Percentiles rank a stretch among this genome's conserved stretches.
Evolutionary conservation across 1,140 invertebrate genomes (phyloP).

Genomic region (Lycorma delicatula): DNA sequence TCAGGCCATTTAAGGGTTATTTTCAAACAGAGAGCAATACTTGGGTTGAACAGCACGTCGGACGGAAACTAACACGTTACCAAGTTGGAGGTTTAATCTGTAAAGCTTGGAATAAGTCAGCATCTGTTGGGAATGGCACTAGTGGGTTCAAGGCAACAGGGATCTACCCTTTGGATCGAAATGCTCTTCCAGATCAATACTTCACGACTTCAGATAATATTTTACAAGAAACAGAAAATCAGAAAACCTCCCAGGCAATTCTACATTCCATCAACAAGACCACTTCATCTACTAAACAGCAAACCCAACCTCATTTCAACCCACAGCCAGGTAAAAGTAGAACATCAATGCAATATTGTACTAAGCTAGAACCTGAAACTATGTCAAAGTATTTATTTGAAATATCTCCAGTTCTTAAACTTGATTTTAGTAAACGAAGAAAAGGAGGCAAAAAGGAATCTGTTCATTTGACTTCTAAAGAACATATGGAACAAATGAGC

Average conservation of each 20-base stretch:
- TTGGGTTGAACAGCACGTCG: neutral
- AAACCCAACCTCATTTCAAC: too few species aligned
- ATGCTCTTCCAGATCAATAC: neutral
- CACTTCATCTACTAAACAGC: too few species aligned
- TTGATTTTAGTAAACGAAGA: too few species aligned
- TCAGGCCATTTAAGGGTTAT: conserved; percentile 28
- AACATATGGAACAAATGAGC: too few species aligned
- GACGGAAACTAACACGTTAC: conserved; percentile 2
- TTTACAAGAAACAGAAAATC: neutral
- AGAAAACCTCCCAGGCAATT: neutral
- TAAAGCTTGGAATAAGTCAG: neutral
- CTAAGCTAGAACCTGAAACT: too few species aligned
- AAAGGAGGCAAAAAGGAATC: too few species aligned
- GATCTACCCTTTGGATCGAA: neutral
- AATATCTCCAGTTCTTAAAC: too few species aligned
- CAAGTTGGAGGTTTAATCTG: conserved; percentile 1
- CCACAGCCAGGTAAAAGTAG: neutral
- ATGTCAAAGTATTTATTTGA: too few species aligned
- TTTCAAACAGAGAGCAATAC: neutral
- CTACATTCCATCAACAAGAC: neutral
- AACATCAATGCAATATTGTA: neutral
- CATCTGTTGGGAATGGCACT: conserved; percentile 5
- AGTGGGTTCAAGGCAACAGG: conserved; percentile 8
- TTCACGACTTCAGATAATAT: neutral
- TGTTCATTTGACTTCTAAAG: too few species aligned